phyloP scores from a whole-genome alignment of 2,113 vertebrate species.

The Rhinoptilus africanus region DNA sequence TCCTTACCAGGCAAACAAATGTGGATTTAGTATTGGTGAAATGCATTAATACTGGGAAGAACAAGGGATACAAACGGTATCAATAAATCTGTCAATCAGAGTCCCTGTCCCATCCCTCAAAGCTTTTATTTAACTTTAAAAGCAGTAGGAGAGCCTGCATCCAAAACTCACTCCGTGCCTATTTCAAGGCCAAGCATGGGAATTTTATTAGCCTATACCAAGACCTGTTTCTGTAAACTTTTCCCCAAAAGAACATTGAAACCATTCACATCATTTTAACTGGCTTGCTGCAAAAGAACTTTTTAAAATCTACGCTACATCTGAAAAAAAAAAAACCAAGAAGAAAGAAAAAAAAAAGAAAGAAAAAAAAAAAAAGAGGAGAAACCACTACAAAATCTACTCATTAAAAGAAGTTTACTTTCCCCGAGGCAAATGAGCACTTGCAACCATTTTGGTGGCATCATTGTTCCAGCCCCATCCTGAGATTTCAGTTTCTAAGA shows the following conservation, averaged over 20 bases:
- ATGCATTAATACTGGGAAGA: not conserved
- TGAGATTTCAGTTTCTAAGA: not conserved
- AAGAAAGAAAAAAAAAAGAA: not conserved
- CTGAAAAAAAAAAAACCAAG: not conserved
- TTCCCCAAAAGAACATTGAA: constrained; percentile 20
- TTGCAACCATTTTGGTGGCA: not conserved
- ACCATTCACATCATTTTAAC: constrained; percentile 10
- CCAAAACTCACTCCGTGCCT: not conserved
- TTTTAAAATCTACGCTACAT: not conserved
- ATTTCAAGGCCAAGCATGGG: not conserved
- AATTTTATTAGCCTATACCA: constrained; percentile 13
- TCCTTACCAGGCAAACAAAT: not conserved
- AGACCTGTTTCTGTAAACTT: constrained; percentile 6
- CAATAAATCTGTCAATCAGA: not conserved
- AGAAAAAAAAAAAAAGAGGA: not conserved
- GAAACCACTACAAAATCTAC: not conserved
- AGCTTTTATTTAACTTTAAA: not conserved
- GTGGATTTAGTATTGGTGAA: not conserved
- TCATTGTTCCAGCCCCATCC: not conserved
- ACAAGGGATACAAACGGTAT: not conserved
- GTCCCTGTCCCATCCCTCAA: not conserved
- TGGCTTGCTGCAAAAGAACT: not conserved
- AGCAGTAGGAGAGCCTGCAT: not conserved
- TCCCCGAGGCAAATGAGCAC: not conserved
- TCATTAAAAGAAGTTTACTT: not conserved